These are phyloP conservation scores for Enoplolaimus lenunculus DNA, from an alignment of 2,888 invertebrate genomes.

Conservation along the genomic window DNA sequence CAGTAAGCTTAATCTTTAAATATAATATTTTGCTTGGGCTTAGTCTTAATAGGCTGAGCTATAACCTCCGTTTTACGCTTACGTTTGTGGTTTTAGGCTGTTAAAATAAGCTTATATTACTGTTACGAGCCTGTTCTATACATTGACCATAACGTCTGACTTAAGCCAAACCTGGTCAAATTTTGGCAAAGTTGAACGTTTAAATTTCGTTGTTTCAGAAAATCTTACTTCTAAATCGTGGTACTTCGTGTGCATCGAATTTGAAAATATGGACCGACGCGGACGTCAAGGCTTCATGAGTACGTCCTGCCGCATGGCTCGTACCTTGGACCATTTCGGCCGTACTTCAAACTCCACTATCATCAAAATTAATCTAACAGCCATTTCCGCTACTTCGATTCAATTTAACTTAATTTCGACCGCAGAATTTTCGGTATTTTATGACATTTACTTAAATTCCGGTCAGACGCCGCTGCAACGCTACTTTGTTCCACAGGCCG, in stretches of 20 bases:
- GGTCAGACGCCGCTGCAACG: constrained; percentile 28
- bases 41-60: too few relatives aligned
- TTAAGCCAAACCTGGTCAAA: too few relatives aligned
- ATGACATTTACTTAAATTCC: constrained; percentile 28
- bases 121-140: too few relatives aligned
- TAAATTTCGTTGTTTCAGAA: too few relatives aligned
- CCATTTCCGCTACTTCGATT: neutral
- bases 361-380: constrained; percentile 25
- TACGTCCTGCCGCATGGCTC: constrained; percentile 28
- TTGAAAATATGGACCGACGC: constrained; percentile 34
- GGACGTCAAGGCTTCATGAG: constrained; percentile 30
- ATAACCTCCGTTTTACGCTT: too few relatives aligned
- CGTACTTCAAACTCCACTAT: constrained; percentile 28
- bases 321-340: constrained; percentile 31
- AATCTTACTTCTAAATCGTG: too few relatives aligned
- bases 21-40: too few relatives aligned
- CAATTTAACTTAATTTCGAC: neutral
- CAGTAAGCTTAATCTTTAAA: too few relatives aligned
- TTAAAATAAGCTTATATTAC: too few relatives aligned
- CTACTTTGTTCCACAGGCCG: constrained; percentile 25
- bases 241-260: constrained; percentile 34
- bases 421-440: constrained; percentile 30
- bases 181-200: too few relatives aligned
- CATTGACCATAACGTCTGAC: too few relatives aligned
- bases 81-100: too few relatives aligned